These are phyloP conservation scores for Acromyrmex echinatior DNA, from an alignment of 1,140 invertebrate genomes.

Conservation along the genomic window DNA sequence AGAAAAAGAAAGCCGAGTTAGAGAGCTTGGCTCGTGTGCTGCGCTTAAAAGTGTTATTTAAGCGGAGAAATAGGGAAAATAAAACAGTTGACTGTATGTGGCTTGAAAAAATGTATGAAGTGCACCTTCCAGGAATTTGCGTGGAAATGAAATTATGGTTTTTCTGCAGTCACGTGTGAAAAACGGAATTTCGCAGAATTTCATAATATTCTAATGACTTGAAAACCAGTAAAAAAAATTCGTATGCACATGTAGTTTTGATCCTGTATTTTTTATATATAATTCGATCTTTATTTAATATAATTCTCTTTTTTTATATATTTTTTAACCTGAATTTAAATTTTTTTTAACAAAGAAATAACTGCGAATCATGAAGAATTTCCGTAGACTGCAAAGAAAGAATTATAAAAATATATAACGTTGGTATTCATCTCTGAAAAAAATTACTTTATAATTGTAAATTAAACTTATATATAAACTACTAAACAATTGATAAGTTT, in stretches of 20 bases:
- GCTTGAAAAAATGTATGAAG: constrained; percentile 20
- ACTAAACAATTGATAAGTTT: neutral
- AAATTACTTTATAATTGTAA: neutral
- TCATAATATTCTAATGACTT: neutral
- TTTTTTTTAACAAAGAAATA: neutral
- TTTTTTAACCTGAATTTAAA: neutral
- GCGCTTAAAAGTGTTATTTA: constrained; percentile 32
- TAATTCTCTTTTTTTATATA: neutral
- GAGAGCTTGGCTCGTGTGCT: neutral
- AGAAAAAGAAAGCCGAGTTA: constrained; percentile 3
- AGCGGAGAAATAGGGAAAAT: constrained; percentile 7
- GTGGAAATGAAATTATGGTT: constrained; percentile 13
- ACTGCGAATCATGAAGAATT: neutral
- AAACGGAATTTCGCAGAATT: constrained; percentile 4
- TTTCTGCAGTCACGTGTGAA: neutral
- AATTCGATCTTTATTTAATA: no score
- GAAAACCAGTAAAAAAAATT: constrained; percentile 10
- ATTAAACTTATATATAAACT: neutral
- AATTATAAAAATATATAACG: neutral
- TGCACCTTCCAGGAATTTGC: constrained; percentile 5
- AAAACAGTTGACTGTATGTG: neutral
- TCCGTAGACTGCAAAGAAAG: neutral
- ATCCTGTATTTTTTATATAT: neutral
- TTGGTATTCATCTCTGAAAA: neutral
- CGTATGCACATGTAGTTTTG: neutral